Conservation (phyloP, 1,140 invertebrate species). For the Trichomalopsis sarcophagae region DNA sequence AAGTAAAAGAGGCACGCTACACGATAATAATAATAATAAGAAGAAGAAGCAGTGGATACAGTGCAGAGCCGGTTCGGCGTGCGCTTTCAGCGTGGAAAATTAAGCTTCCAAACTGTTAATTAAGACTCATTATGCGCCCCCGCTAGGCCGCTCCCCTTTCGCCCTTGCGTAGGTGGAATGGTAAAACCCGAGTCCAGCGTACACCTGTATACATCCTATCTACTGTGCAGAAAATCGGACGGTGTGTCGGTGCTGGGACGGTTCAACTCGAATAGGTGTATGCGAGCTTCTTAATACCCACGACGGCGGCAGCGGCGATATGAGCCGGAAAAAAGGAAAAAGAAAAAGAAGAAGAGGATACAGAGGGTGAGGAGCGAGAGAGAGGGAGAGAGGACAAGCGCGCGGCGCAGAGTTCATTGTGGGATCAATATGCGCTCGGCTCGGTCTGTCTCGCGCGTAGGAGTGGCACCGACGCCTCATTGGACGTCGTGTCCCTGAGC, state of each 20-base stretch:
- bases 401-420: slow-evolving; percentile 69
- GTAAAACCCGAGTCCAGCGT: background rate
- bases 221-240: slow-evolving; percentile 14
- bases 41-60: slow-evolving; percentile 16
- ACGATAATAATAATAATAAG: background rate
- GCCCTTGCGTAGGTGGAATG: slow-evolving; percentile 30
- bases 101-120: slow-evolving; percentile 75
- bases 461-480: slow-evolving; percentile 71
- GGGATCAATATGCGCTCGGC: slow-evolving; percentile 71
- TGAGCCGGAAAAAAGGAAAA: slow-evolving; percentile 37
- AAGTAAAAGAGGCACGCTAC: background rate
- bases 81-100: slow-evolving; percentile 62
- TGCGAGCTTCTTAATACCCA: slow-evolving; percentile 71
- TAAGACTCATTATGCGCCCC: slow-evolving; percentile 73
- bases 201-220: too few species aligned
- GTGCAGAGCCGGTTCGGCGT: background rate
- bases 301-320: slow-evolving; percentile 47
- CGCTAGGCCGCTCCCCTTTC: slow-evolving; percentile 23
- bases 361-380: slow-evolving; percentile 18
- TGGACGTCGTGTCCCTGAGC: slow-evolving; percentile 62
- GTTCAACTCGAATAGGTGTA: slow-evolving; percentile 46
- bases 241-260: slow-evolving; percentile 48
- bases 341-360: background rate
- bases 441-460: slow-evolving; percentile 59
- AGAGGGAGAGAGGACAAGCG: slow-evolving; percentile 48